A percentile compares a stretch with the other conserved stretches of the same genome.
Conservation (phyloP, 1,140 invertebrate genomes). For the Hetaerina americana region DNA sequence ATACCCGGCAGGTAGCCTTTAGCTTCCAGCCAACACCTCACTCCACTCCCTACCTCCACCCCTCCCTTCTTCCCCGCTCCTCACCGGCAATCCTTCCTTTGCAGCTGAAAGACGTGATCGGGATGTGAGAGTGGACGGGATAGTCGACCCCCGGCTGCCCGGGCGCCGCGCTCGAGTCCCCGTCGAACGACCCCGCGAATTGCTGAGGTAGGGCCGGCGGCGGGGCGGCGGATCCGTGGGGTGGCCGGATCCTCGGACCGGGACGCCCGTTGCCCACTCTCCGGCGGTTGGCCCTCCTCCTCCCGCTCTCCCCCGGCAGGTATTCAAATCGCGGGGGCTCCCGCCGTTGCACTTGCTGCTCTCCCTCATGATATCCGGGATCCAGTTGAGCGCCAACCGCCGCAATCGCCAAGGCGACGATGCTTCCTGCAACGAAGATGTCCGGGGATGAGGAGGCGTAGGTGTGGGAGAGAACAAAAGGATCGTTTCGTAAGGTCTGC, state of each 20-base stretch:
- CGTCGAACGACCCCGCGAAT: background rate
- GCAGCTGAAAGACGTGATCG: conserved; percentile 30
- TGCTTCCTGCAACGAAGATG: background rate
- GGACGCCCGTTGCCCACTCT: background rate
- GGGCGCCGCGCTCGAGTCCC: conserved; percentile 16
- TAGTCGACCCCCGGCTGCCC: conserved; percentile 33
- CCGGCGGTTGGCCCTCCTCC: background rate
- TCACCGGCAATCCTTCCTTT: conserved; percentile 9
- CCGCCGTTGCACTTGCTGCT: background rate
- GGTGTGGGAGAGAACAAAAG: too few species aligned
- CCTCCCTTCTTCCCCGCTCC: too few species aligned
- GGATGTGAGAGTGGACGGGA: conserved; percentile 26
- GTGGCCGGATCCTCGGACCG: background rate
- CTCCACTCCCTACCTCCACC: too few species aligned
- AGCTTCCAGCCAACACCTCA: too few species aligned
- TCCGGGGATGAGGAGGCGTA: too few species aligned
- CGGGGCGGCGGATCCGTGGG: background rate
- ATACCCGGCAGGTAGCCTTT: too few species aligned
- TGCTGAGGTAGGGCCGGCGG: background rate
- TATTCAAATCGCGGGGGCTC: background rate
- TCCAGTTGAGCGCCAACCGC: too few species aligned
- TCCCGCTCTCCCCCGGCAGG: background rate
- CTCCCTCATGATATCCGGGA: background rate
- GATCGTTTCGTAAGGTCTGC: too few species aligned
- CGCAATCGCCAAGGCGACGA: background rate